Conservation (phyloP, 2,888 invertebrate species). For the Cosmopolites sordidus region DNA sequence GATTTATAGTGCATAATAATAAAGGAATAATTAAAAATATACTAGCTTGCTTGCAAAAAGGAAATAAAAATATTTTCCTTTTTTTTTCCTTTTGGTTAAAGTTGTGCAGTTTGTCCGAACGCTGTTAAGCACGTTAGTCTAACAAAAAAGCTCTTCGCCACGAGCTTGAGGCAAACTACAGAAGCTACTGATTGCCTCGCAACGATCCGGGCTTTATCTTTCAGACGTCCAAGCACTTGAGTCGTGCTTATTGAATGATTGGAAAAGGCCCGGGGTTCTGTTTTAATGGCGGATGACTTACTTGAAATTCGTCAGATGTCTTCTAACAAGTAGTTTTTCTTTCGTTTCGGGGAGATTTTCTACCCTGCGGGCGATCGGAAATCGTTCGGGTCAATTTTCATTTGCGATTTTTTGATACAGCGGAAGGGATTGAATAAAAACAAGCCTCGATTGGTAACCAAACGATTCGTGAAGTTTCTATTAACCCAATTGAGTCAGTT, state of each 20-base stretch:
- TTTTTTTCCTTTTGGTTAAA: too few species aligned
- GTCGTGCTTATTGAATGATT: conserved; percentile 44
- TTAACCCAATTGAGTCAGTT: too few species aligned
- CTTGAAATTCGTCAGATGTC: conserved; percentile 41
- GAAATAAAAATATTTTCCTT: too few species aligned
- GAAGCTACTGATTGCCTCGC: conserved; percentile 39
- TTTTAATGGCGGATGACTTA: conserved; percentile 44
- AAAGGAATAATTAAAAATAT: too few species aligned
- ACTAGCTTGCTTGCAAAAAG: too few species aligned
- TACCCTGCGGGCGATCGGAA: conserved; percentile 27
- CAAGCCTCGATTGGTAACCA: too few species aligned
- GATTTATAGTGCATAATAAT: too few species aligned
- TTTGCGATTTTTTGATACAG: conserved; percentile 12
- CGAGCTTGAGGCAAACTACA: conserved; percentile 26
- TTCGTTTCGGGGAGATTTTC: conserved; percentile 24
- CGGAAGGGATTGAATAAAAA: neutral
- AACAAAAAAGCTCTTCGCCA: conserved; percentile 32
- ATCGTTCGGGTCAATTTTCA: conserved; percentile 32
- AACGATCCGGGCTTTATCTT: conserved; percentile 28
- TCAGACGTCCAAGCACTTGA: conserved; percentile 36
- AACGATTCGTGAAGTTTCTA: too few species aligned
- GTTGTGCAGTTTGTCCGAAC: neutral
- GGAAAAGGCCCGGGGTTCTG: conserved; percentile 39
- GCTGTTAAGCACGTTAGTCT: neutral
- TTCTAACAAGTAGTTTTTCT: conserved; percentile 29